Conservation (phyloP, 2,113 vertebrate genomes). For the Oncorhynchus clarkii region DNA sequence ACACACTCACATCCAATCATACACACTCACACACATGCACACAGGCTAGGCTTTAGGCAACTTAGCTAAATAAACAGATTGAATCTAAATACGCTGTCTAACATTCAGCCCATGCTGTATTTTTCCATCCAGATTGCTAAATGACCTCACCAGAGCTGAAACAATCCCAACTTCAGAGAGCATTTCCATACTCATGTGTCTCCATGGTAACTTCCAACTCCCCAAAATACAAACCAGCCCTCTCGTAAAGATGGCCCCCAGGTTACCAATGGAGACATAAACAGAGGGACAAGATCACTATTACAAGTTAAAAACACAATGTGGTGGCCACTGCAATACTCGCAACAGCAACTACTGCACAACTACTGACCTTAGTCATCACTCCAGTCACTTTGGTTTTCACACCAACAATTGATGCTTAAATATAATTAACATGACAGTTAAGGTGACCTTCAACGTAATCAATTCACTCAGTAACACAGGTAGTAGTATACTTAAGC, state of each 20-base stretch:
- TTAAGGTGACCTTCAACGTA: too few relatives aligned
- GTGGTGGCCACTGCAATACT: too few relatives aligned
- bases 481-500: conserved; percentile 4
- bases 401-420: too few relatives aligned
- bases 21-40: not conserved
- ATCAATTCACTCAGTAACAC: not conserved
- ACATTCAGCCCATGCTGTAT: conserved; percentile 1
- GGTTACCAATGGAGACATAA: not conserved
- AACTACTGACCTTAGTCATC: too few relatives aligned
- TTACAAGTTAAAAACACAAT: too few relatives aligned
- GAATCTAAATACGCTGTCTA: not conserved
- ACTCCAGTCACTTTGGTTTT: too few relatives aligned
- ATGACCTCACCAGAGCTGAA: conserved; percentile 51
- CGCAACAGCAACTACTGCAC: too few relatives aligned
- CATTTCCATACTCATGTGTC: conserved; percentile 59
- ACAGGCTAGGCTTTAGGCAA: not conserved
- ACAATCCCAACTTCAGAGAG: conserved; percentile 59
- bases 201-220: conserved; percentile 66
- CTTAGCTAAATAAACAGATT: too few relatives aligned
- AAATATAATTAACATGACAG: too few relatives aligned
- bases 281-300: too few relatives aligned
- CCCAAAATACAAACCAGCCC: conserved; percentile 68
- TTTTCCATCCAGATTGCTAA: conserved; percentile 28
- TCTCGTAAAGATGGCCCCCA: conserved; percentile 43
- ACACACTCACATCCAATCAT: not conserved